These are phyloP conservation scores for Galerucella calmariensis DNA, from an alignment of 2,888 invertebrate species.

Conservation along the genomic window DNA sequence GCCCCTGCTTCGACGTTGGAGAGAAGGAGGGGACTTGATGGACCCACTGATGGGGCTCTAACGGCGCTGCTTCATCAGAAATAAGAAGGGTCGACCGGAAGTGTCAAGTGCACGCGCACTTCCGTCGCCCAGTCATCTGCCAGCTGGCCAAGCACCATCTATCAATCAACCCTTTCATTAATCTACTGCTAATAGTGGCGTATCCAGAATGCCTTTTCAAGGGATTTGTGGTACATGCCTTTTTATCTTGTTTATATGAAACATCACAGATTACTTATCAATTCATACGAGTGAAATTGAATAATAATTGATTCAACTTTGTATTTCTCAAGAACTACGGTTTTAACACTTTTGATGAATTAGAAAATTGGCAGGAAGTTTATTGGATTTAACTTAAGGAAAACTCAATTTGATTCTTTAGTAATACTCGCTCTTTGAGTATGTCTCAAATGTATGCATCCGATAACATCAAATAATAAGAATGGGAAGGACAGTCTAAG, in stretches of 20 bases:
- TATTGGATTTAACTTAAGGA: too few species aligned
- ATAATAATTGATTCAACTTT: not conserved
- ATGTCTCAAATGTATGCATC: too few species aligned
- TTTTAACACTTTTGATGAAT: too few species aligned
- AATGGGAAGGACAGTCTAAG: too few species aligned
- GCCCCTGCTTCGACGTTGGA: slow-evolving; percentile 18
- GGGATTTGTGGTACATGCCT: slow-evolving; percentile 2
- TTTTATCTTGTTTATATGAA: not conserved
- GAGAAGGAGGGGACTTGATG: slow-evolving; percentile 38
- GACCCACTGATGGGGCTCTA: slow-evolving; percentile 47
- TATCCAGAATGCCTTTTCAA: slow-evolving; percentile 8
- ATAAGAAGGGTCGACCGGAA: slow-evolving; percentile 60
- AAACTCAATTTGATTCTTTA: too few species aligned
- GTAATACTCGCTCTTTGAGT: too few species aligned
- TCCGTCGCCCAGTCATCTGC: slow-evolving; percentile 53
- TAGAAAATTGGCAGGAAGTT: too few species aligned
- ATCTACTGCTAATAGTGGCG: slow-evolving; percentile 25
- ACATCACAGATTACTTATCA: not conserved
- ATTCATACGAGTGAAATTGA: not conserved
- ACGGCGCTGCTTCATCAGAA: slow-evolving; percentile 54
- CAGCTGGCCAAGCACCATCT: slow-evolving; percentile 45
- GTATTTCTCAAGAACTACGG: too few species aligned
- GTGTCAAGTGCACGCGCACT: slow-evolving; percentile 63
- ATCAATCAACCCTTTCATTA: slow-evolving; percentile 50
- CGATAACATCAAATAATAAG: too few species aligned